phyloP scores from a whole-genome alignment of 2,797 vertebrate species.

The Argyrosomus regius region DNA sequence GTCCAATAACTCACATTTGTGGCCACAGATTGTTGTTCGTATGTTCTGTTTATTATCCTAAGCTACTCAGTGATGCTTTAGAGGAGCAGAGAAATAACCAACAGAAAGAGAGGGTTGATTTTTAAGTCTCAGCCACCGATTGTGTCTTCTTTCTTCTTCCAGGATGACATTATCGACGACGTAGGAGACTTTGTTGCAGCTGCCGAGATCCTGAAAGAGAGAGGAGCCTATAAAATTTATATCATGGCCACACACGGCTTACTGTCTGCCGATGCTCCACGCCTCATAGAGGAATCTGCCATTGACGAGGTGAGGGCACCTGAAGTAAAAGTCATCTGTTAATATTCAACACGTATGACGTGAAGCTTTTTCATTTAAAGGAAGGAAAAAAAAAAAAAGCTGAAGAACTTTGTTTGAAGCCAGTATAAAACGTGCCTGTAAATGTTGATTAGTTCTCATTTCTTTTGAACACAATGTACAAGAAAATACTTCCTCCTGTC shows the following conservation, averaged over 20 bases:
- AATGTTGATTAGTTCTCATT: background rate
- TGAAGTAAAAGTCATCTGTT: too few relatives aligned
- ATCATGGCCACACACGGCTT: conserved; percentile 99
- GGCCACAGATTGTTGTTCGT: background rate
- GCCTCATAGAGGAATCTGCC: conserved; percentile 95
- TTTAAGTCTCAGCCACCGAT: background rate
- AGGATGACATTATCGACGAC: conserved; percentile 99
- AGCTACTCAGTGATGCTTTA: background rate
- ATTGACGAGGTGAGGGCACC: conserved; percentile 91
- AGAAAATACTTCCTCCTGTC: conserved; percentile 17
- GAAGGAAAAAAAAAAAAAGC: background rate
- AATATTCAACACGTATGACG: too few relatives aligned
- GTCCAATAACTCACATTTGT: background rate
- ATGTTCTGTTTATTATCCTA: background rate
- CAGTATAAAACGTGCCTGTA: background rate
- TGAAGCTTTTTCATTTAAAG: background rate
- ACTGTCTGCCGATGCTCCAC: conserved; percentile 95
- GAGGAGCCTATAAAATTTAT: conserved; percentile 99
- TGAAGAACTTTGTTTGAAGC: background rate
- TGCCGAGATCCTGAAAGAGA: conserved; percentile 97
- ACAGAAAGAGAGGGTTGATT: background rate
- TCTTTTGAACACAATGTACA: background rate
- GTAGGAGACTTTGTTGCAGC: conserved; percentile 97
- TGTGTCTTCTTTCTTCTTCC: conserved; percentile 18
- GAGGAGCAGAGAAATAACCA: background rate